phyloP scores from a whole-genome alignment of 2,888 invertebrate species.

The Lissocephala sabroskyi region DNA sequence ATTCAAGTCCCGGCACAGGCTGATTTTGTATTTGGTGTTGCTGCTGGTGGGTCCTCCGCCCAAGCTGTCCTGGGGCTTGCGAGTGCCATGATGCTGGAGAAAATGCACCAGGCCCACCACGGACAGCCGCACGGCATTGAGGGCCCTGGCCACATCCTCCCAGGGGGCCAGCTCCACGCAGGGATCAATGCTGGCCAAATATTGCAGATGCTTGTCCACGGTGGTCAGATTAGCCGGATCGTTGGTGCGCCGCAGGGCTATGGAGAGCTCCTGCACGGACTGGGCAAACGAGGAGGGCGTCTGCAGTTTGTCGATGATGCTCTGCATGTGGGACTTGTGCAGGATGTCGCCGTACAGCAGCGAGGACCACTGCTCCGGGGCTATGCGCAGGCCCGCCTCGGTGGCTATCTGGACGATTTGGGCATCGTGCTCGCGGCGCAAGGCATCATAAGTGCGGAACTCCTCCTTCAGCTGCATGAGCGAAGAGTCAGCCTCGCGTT shows the following conservation, averaged over 20 bases:
- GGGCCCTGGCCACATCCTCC: constrained; percentile 78
- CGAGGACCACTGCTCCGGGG: constrained; percentile 99
- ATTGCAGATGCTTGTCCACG: constrained; percentile 85
- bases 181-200: constrained; percentile 89
- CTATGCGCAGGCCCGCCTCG: constrained; percentile 96
- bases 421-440: constrained; percentile 96
- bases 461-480: constrained; percentile 98
- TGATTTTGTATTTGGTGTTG: constrained; percentile 88
- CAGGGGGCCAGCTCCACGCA: constrained; percentile 81
- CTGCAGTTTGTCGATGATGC: constrained; percentile 90
- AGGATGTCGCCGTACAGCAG: constrained; percentile 94
- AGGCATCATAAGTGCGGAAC: constrained; percentile 93
- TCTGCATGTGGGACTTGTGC: constrained; percentile 98
- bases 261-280: constrained; percentile 91
- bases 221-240: constrained; percentile 88
- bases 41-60: constrained; percentile 73
- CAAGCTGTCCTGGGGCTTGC: constrained; percentile 77
- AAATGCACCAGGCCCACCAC: constrained; percentile 85
- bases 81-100: constrained; percentile 81
- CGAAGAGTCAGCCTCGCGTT: constrained; percentile 96
- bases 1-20: constrained; percentile 89
- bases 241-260: constrained; percentile 88
- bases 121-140: constrained; percentile 80
- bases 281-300: constrained; percentile 94
- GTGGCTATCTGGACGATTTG: constrained; percentile 99